These are phyloP conservation scores for Mionectes olivaceus DNA, from an alignment of 2,797 vertebrate genomes.

Conservation along the genomic window DNA sequence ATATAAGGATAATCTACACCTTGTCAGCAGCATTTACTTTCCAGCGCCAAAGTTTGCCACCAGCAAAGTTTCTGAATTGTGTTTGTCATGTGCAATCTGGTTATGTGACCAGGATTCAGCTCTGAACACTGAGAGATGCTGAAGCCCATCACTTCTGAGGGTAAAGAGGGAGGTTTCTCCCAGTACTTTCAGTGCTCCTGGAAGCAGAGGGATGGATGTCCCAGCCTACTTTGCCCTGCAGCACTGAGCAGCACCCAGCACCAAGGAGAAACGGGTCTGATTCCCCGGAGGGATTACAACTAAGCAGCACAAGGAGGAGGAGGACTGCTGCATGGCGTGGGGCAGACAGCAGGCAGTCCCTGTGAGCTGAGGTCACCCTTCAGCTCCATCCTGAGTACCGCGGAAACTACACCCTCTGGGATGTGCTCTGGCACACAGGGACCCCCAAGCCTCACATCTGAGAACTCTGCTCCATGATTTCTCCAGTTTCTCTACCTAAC, in stretches of 20 bases:
- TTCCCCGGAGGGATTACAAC: neutral
- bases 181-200: neutral
- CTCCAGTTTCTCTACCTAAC: neutral
- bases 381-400: neutral
- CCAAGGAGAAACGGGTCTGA: neutral
- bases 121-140: neutral
- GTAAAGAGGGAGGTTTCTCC: neutral
- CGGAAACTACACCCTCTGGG: neutral
- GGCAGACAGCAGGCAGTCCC: accelerated
- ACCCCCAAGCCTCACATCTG: neutral
- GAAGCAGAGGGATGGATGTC: neutral
- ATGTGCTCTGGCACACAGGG: neutral
- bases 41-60: neutral
- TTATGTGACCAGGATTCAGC: neutral
- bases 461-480: neutral
- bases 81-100: neutral
- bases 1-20: neutral
- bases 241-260: neutral
- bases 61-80: neutral
- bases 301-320: neutral
- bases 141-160: neutral
- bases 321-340: neutral
- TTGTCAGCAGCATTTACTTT: neutral
- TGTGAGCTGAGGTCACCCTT: neutral
- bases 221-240: neutral